These are phyloP conservation scores for Nymphalis polychloros DNA, from an alignment of 2,888 invertebrate species.

Conservation along the genomic window DNA sequence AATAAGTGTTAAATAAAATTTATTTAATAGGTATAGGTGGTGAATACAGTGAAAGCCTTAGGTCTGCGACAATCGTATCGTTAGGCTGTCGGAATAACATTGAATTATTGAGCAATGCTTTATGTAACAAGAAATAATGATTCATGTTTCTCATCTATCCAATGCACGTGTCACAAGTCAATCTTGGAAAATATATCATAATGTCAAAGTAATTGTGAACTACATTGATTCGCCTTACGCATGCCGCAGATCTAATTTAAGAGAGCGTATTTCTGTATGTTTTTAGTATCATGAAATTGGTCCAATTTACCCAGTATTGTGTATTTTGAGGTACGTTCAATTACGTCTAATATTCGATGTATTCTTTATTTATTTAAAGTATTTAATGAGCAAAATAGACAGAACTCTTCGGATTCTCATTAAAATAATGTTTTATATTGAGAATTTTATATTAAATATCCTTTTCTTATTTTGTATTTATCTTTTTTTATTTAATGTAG, in stretches of 20 bases:
- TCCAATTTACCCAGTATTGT: conserved; percentile 65
- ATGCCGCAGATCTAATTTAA: conserved; percentile 67
- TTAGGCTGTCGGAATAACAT: too few species aligned
- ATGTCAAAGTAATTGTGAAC: conserved; percentile 37
- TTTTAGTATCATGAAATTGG: conserved; percentile 56
- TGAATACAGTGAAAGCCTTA: too few species aligned
- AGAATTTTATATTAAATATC: too few species aligned
- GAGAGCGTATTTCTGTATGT: conserved; percentile 57
- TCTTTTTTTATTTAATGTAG: too few species aligned
- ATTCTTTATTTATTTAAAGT: background rate
- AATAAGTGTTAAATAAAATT: too few species aligned
- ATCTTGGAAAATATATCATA: conserved; percentile 18
- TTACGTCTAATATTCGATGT: conserved; percentile 19
- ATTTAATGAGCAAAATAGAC: background rate
- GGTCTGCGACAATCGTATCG: too few species aligned
- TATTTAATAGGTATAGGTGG: too few species aligned
- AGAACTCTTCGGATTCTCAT: background rate
- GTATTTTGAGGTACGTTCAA: conserved; percentile 37
- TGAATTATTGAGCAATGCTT: too few species aligned
- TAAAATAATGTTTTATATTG: background rate
- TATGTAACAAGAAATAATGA: background rate
- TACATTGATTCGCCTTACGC: conserved; percentile 55
- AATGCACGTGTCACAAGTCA: conserved; percentile 27
- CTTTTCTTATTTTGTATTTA: too few species aligned
- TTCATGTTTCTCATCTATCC: conserved; percentile 5